Evolutionary conservation across 2,888 invertebrate genomes (phyloP).

Genomic region (Epinotia demarniana): DNA sequence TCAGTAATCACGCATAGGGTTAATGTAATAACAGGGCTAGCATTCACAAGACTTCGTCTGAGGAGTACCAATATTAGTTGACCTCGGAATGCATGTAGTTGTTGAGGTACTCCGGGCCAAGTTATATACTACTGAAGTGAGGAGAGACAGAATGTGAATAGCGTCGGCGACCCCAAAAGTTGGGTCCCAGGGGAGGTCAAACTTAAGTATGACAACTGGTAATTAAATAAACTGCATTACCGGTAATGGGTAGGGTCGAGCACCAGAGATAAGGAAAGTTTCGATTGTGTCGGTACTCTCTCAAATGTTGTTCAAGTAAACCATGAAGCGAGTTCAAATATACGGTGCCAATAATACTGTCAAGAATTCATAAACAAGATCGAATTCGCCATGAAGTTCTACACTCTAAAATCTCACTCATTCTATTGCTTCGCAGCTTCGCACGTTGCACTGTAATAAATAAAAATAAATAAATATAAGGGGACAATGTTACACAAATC

Average conservation of each 20-base stretch:
- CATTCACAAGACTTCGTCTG: neutral
- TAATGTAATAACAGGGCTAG: conserved; percentile 17
- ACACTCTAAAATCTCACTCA: no score
- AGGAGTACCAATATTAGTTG: no score
- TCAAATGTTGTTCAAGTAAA: neutral
- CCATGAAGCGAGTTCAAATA: neutral
- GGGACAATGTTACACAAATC: no score
- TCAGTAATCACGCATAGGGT: conserved; percentile 29
- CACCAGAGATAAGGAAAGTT: neutral
- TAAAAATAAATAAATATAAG: no score
- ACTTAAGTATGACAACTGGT: conserved; percentile 25
- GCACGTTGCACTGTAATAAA: no score
- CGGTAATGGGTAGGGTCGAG: conserved; percentile 5
- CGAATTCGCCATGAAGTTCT: neutral
- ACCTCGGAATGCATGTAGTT: neutral
- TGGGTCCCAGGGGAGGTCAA: conserved; percentile 22
- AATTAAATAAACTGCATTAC: conserved; percentile 38
- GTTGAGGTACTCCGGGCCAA: neutral
- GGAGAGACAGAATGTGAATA: neutral
- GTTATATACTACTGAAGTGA: neutral
- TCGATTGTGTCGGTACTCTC: neutral
- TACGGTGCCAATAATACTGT: neutral
- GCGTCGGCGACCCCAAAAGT: conserved; percentile 28
- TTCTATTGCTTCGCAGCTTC: no score
- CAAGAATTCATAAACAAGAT: neutral